These are phyloP conservation scores for Aurelia aurita complex sp. Pacific DNA, from an alignment of 30 jellyfish, hydroid and myxozoan genomes.

Conservation along the genomic window DNA sequence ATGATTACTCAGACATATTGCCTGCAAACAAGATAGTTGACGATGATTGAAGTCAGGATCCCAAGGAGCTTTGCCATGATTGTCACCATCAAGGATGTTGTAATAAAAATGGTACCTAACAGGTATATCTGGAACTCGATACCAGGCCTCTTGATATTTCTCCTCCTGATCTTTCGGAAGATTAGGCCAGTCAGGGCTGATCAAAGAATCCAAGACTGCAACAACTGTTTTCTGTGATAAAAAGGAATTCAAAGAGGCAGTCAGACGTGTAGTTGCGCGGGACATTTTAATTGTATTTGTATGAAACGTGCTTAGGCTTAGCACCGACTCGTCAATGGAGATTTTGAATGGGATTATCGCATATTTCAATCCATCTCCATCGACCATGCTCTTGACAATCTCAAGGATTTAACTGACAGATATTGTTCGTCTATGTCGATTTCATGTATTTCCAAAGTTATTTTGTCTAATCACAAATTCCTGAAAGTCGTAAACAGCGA, in stretches of 20 bases:
- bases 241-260: background rate
- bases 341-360: too few relatives aligned
- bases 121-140: slow-evolving; percentile 85
- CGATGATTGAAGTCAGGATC: slow-evolving; percentile 68
- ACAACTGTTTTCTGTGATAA: slow-evolving; percentile 77
- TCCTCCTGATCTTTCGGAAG: slow-evolving; percentile 71
- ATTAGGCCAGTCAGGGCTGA: slow-evolving; percentile 97
- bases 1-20: slow-evolving; percentile 55
- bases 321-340: too few relatives aligned
- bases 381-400: too few relatives aligned
- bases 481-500: too few relatives aligned
- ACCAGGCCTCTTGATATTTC: slow-evolving; percentile 68
- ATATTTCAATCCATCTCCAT: too few relatives aligned
- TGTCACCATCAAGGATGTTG: slow-evolving; percentile 87
- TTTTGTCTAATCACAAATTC: too few relatives aligned
- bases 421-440: too few relatives aligned
- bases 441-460: too few relatives aligned
- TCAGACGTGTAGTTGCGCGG: too few relatives aligned
- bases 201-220: slow-evolving; percentile 80
- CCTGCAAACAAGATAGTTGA: slow-evolving; percentile 70
- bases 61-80: slow-evolving; percentile 64
- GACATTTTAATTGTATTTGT: too few relatives aligned
- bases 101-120: slow-evolving; percentile 85
- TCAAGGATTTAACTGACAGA: too few relatives aligned
- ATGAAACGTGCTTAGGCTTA: too few relatives aligned